Evolutionary conservation across 2,797 vertebrate species (phyloP).

Genomic region (Melanotaenia nigrans): DNA sequence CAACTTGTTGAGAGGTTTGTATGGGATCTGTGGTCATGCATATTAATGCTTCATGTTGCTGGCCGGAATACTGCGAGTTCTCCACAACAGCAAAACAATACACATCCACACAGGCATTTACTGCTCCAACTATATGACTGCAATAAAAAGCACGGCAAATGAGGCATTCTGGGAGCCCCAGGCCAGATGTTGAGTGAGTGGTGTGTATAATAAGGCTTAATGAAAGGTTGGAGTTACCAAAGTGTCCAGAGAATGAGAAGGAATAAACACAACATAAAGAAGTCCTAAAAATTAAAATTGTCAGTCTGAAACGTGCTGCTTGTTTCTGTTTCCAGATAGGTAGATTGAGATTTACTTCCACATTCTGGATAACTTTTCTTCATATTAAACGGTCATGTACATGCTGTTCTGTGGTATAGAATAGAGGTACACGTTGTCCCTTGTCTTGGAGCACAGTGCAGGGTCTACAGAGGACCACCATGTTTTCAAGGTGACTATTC

Average conservation of each 20-base stretch:
- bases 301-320: slow-evolving; percentile 65
- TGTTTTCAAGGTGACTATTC: slow-evolving; percentile 81
- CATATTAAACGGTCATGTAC: neutral
- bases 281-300: slow-evolving; percentile 78
- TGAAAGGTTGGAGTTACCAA: slow-evolving; percentile 80
- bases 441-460: slow-evolving; percentile 32
- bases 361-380: slow-evolving; percentile 13
- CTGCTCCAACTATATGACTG: slow-evolving; percentile 84
- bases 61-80: slow-evolving; percentile 60
- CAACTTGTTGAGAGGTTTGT: slow-evolving; percentile 31
- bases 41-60: slow-evolving; percentile 64
- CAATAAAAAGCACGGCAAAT: slow-evolving; percentile 84
- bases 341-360: neutral
- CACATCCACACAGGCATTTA: slow-evolving; percentile 83
- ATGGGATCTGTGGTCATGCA: slow-evolving; percentile 42
- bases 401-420: slow-evolving; percentile 1
- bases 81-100: slow-evolving; percentile 77
- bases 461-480: slow-evolving; percentile 64
- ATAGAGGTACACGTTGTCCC: slow-evolving; percentile 28
- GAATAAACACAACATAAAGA: slow-evolving; percentile 86
- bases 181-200: slow-evolving; percentile 83
- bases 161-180: slow-evolving; percentile 80
- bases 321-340: slow-evolving; percentile 25
- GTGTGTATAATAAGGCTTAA: slow-evolving; percentile 82
- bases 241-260: slow-evolving; percentile 75